Evolutionary conservation across 2,113 vertebrate genomes (phyloP).

Genomic region (Climacteris rufus): DNA sequence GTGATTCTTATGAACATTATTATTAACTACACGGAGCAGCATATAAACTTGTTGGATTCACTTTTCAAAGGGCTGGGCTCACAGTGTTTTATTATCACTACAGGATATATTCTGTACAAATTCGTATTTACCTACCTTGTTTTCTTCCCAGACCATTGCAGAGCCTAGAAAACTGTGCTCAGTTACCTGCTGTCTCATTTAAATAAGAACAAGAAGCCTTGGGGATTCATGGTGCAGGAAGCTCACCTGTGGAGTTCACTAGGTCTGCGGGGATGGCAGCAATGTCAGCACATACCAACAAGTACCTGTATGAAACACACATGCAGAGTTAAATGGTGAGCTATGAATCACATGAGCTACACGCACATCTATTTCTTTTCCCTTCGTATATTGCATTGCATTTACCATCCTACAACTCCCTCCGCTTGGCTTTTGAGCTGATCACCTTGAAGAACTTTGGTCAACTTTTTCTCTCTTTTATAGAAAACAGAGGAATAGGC

Average conservation of each 20-base stretch:
- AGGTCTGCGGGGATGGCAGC: not conserved
- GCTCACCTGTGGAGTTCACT: not conserved
- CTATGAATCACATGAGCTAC: not conserved
- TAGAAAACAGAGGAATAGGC: not conserved
- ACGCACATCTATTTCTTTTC: not conserved
- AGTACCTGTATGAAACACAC: rapidly evolving
- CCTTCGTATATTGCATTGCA: not conserved
- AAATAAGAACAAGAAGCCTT: not conserved
- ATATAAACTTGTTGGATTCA: not conserved
- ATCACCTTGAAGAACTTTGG: not conserved
- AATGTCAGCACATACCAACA: not conserved
- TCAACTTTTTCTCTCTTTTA: not conserved
- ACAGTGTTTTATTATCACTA: not conserved
- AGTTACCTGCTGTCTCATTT: not conserved
- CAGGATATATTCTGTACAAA: not conserved
- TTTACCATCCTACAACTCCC: not conserved
- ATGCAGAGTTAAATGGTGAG: not conserved
- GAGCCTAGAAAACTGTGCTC: not conserved
- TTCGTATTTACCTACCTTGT: not conserved
- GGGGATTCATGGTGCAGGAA: not conserved
- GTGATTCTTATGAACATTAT: not conserved
- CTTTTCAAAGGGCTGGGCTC: not conserved
- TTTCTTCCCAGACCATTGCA: not conserved
- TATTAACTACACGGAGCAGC: not conserved
- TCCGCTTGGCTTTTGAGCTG: not conserved